Percentiles rank a stretch among this genome's conserved stretches.
These are phyloP conservation scores for Ridgeia piscesae DNA, from an alignment of 1,140 invertebrate species.

Conservation along the genomic window DNA sequence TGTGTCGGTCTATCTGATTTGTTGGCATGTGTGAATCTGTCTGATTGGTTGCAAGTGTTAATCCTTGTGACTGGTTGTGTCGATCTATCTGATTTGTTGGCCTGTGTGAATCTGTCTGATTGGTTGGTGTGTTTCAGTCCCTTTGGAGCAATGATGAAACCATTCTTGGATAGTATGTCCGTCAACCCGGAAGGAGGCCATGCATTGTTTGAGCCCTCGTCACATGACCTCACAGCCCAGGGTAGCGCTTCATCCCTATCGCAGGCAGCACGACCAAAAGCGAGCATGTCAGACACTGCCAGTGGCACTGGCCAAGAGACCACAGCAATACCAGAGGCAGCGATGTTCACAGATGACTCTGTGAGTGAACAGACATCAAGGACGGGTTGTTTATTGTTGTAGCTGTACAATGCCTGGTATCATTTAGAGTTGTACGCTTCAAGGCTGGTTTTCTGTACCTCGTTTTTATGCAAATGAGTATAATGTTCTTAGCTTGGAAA, in stretches of 20 bases:
- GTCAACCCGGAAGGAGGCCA: conserved; percentile 44
- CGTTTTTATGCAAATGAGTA: no score
- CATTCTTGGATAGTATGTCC: conserved; percentile 50
- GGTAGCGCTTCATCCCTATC: neutral
- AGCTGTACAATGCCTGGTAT: no score
- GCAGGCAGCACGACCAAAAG: neutral
- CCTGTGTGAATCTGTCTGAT: neutral
- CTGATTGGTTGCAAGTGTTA: no score
- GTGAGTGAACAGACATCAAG: neutral
- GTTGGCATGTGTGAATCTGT: no score
- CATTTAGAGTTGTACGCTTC: no score
- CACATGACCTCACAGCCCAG: neutral
- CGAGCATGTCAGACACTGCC: neutral
- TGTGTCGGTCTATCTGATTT: no score
- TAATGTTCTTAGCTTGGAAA: no score
- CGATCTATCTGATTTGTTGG: no score
- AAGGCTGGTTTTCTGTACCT: no score
- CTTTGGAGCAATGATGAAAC: conserved; percentile 52
- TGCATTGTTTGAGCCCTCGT: neutral
- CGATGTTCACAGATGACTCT: neutral
- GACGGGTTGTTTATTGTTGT: neutral
- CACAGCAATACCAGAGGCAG: neutral
- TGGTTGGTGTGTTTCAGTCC: conserved; percentile 40
- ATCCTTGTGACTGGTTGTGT: no score
- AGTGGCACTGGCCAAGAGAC: neutral